These are phyloP conservation scores for Polyommatus iphigenia DNA, from an alignment of 2,888 invertebrate species.

Conservation along the genomic window DNA sequence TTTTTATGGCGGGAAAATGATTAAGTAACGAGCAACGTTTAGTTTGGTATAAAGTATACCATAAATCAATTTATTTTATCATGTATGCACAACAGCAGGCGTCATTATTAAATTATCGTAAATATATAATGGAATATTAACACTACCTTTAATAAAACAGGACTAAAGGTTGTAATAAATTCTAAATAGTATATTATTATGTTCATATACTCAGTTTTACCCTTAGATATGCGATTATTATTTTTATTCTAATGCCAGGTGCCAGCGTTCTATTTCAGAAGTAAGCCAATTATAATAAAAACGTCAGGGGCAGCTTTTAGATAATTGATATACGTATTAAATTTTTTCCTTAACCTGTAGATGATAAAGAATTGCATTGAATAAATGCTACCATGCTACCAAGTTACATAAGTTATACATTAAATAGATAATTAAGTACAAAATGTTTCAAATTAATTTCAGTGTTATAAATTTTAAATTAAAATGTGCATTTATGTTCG, in stretches of 20 bases:
- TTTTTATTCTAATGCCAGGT: background rate
- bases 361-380: background rate
- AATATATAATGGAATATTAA: background rate
- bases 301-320: background rate
- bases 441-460: too few species aligned
- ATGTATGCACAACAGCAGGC: background rate
- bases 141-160: background rate
- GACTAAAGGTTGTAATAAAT: slow-evolving; percentile 12
- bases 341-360: background rate
- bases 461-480: too few species aligned
- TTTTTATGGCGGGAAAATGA: too few species aligned
- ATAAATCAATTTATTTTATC: background rate
- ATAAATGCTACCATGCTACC: background rate
- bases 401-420: too few species aligned
- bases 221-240: background rate
- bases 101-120: slow-evolving; percentile 1
- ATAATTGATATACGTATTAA: background rate
- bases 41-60: background rate
- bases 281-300: background rate
- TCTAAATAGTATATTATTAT: slow-evolving; percentile 2
- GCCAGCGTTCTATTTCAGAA: background rate
- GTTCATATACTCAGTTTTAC: background rate
- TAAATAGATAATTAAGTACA: too few species aligned
- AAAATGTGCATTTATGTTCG: too few species aligned
- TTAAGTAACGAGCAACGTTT: too few species aligned